phyloP scores from a whole-genome alignment of 2,888 invertebrate genomes.

The Archips crataeganus region DNA sequence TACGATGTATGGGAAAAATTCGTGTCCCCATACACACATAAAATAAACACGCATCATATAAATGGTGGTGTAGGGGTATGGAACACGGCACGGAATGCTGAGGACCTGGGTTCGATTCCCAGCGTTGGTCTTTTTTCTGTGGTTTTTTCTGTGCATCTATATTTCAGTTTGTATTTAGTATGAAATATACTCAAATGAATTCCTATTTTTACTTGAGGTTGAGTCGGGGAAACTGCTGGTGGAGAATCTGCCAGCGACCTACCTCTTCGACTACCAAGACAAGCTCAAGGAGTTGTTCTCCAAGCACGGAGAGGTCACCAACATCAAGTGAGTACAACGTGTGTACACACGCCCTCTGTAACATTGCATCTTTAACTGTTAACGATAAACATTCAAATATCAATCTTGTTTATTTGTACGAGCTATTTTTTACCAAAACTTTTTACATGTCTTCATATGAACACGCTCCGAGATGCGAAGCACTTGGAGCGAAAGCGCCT shows the following conservation, averaged over 20 bases:
- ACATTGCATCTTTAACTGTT: constrained; percentile 54
- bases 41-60: no score
- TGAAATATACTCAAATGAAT: not conserved
- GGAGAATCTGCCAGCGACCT: constrained; percentile 79
- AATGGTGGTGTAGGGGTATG: no score
- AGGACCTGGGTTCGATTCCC: no score
- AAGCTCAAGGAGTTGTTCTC: constrained; percentile 82
- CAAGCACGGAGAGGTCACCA: constrained; percentile 75
- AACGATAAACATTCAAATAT: constrained; percentile 86
- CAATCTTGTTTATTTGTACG: constrained; percentile 60
- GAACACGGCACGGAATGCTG: no score
- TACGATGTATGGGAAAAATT: no score
- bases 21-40: no score
- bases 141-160: no score
- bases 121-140: no score
- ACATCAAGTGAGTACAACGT: constrained; percentile 72
- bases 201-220: constrained; percentile 59
- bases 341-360: not conserved
- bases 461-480: constrained; percentile 68
- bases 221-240: constrained; percentile 82
- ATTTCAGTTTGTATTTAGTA: no score
- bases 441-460: constrained; percentile 44
- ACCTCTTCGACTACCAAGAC: constrained; percentile 81
- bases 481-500: constrained; percentile 59
- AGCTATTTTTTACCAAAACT: constrained; percentile 42